A percentile compares a stretch with the other conserved stretches of the same genome.
phyloP scores from a whole-genome alignment of 2,113 vertebrate genomes.

The Pica pica region DNA sequence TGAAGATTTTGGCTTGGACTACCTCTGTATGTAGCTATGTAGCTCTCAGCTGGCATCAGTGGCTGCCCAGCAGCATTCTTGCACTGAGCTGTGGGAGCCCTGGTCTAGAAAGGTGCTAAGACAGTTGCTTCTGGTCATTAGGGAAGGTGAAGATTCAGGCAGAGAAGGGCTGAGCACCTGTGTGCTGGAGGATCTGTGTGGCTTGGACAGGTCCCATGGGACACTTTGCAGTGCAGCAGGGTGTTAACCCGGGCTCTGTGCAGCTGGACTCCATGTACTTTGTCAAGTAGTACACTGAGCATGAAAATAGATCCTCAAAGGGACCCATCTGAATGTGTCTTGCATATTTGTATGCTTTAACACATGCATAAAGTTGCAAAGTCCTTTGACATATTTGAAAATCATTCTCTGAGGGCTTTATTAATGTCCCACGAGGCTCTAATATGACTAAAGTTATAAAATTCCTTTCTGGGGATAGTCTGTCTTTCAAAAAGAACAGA shows the following conservation, averaged over 20 bases:
- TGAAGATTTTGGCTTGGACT: background rate
- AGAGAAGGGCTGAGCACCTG: background rate
- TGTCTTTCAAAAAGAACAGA: background rate
- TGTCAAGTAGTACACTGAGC: background rate
- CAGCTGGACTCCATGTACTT: background rate
- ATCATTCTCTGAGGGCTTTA: background rate
- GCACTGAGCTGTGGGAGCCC: background rate
- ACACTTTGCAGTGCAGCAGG: background rate
- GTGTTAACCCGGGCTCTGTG: background rate
- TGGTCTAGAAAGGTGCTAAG: background rate
- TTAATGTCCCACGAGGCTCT: background rate
- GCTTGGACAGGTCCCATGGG: rapidly evolving
- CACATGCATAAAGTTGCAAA: background rate
- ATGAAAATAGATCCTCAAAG: background rate
- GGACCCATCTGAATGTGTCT: background rate
- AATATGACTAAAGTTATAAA: background rate
- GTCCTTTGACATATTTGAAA: background rate
- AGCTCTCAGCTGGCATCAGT: background rate
- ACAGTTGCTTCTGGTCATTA: background rate
- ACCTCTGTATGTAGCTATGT: background rate
- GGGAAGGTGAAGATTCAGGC: background rate
- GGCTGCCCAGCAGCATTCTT: background rate
- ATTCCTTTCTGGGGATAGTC: background rate
- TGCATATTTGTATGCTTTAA: background rate
- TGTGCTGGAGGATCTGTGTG: background rate